phyloP scores from a whole-genome alignment of 2,888 invertebrate species.

The Amblyteles armatorius region DNA sequence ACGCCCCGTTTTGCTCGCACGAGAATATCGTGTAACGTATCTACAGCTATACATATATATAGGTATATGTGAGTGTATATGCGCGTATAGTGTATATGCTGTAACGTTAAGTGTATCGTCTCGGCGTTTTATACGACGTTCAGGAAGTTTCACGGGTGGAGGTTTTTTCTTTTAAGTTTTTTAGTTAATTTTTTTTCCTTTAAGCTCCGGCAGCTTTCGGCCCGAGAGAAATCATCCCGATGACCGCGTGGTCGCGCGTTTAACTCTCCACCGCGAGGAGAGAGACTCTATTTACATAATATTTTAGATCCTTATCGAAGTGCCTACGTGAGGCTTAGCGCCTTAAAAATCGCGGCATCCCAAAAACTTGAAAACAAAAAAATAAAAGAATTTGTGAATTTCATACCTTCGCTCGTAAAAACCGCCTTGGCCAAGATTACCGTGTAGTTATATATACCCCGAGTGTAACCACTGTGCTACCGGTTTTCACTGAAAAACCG shows the following conservation, averaged over 20 bases:
- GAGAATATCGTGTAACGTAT: constrained; percentile 47
- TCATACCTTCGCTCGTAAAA: constrained; percentile 18
- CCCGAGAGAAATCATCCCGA: constrained; percentile 50
- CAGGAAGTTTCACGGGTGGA: constrained; percentile 30
- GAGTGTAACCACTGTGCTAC: constrained; percentile 66
- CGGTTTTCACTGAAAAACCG: constrained; percentile 64
- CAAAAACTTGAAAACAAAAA: constrained; percentile 52
- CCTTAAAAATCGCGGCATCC: constrained; percentile 66
- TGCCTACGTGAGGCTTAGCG: constrained; percentile 70
- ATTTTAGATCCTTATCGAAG: constrained; percentile 76
- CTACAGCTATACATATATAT: constrained; percentile 5
- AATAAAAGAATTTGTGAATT: constrained; percentile 19
- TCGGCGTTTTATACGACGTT: constrained; percentile 43
- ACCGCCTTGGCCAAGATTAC: constrained; percentile 45
- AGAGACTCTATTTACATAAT: constrained; percentile 81
- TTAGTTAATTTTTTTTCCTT: background rate
- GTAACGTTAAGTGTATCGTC: constrained; percentile 52
- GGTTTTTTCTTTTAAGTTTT: constrained; percentile 14
- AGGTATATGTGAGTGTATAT: constrained; percentile 16
- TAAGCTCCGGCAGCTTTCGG: constrained; percentile 5
- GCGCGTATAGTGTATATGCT: constrained; percentile 41
- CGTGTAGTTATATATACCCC: constrained; percentile 59
- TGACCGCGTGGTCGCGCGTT: constrained; percentile 54
- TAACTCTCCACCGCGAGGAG: constrained; percentile 48
- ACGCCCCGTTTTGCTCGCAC: constrained; percentile 69